Percentiles rank a stretch among this genome's conserved stretches.
These are phyloP conservation scores for Pseudotriccus pelzelni DNA, from an alignment of 2,797 vertebrate genomes.

Conservation along the genomic window DNA sequence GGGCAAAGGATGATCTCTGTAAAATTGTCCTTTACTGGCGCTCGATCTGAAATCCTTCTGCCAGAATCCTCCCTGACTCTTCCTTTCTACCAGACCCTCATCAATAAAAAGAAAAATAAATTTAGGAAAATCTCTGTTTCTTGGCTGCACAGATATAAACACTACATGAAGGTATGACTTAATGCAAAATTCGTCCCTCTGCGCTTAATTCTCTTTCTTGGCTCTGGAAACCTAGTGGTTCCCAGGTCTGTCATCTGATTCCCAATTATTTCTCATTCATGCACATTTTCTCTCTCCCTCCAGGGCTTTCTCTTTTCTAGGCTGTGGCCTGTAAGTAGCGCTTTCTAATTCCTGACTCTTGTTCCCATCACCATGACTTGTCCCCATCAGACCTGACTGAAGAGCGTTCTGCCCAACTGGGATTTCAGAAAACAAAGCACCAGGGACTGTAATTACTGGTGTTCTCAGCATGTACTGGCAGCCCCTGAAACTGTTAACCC, in stretches of 20 bases:
- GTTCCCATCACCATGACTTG: not conserved
- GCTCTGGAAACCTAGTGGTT: not conserved
- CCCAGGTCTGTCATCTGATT: not conserved
- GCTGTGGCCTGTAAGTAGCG: not conserved
- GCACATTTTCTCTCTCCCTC: slow-evolving; percentile 2
- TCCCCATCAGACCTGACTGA: not conserved
- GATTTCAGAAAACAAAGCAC: slow-evolving; percentile 7
- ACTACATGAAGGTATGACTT: not conserved
- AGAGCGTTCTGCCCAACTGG: not conserved
- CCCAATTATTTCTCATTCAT: slow-evolving; percentile 14
- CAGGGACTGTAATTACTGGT: slow-evolving; percentile 28
- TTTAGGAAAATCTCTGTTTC: not conserved
- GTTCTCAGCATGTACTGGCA: slow-evolving; percentile 9
- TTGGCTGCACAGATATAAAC: not conserved
- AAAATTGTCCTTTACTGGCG: not conserved
- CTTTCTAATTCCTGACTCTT: slow-evolving; percentile 29
- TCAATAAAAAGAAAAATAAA: not conserved
- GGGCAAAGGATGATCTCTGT: not conserved
- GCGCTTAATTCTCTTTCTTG: not conserved
- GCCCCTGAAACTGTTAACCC: slow-evolving; percentile 5
- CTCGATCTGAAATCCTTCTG: not conserved
- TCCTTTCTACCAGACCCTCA: not conserved
- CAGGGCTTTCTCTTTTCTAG: slow-evolving; percentile 1
- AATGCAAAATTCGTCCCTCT: not conserved
- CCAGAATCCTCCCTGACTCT: not conserved